phyloP scores from a whole-genome alignment of 2,113 vertebrate species.

The Boulengerochromis microlepis region DNA sequence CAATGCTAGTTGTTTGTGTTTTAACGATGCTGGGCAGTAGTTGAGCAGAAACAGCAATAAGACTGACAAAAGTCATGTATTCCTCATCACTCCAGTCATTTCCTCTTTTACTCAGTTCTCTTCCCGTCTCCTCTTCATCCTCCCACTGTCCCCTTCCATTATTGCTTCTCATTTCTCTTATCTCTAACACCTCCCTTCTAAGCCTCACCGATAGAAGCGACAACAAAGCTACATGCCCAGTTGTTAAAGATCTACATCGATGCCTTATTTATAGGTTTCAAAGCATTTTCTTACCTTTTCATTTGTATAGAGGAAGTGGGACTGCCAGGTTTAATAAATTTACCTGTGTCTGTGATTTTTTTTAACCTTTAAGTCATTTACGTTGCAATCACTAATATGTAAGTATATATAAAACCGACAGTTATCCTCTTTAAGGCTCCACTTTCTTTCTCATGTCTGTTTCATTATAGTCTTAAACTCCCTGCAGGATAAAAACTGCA shows the following conservation, averaged over 20 bases:
- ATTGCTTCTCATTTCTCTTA: neutral
- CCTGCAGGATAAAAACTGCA: neutral
- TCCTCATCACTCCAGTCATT: neutral
- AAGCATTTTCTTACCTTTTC: neutral
- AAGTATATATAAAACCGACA: neutral
- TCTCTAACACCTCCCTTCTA: neutral
- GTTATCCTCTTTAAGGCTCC: neutral
- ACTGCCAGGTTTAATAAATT: neutral
- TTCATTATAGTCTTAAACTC: neutral
- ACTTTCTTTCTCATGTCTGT: neutral
- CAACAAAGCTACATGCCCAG: neutral
- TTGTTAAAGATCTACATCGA: neutral
- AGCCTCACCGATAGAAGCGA: neutral
- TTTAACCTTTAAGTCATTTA: neutral
- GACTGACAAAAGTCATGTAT: constrained; percentile 10
- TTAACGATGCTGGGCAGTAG: constrained; percentile 3
- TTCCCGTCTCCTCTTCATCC: neutral
- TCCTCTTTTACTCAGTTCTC: neutral
- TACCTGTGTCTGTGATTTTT: neutral
- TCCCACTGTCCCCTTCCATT: neutral
- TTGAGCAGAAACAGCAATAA: constrained; percentile 12
- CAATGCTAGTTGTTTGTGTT: constrained; percentile 28
- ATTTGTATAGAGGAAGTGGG: neutral
- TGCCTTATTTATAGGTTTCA: neutral
- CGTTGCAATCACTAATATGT: neutral